phyloP scores from a whole-genome alignment of 2,797 vertebrate genomes.

The Caiman crocodilus region DNA sequence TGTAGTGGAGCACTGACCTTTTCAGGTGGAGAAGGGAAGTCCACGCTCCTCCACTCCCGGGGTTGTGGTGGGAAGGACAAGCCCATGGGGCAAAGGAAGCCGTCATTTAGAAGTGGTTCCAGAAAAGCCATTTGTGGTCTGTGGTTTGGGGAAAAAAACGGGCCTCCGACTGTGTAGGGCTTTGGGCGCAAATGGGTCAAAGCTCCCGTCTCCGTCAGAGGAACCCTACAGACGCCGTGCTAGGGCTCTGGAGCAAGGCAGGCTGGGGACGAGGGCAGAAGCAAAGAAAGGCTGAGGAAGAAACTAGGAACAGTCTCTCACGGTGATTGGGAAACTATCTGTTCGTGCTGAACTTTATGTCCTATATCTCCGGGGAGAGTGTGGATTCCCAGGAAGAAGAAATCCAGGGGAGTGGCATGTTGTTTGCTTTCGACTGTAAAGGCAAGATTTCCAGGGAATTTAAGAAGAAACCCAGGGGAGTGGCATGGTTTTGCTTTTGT shows the following conservation, averaged over 20 bases:
- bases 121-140: not conserved
- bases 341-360: not conserved
- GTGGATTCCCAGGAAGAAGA: not conserved
- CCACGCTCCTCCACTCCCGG: rapidly evolving
- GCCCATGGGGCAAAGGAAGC: not conserved
- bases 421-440: not conserved
- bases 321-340: not conserved
- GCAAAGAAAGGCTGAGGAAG: not conserved
- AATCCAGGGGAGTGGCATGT: not conserved
- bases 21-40: not conserved
- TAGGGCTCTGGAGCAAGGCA: not conserved
- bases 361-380: not conserved
- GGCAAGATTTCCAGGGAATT: not conserved
- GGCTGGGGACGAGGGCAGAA: not conserved
- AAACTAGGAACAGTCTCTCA: not conserved
- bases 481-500: not conserved
- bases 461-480: too few species aligned
- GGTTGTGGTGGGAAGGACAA: not conserved
- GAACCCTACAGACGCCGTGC: not conserved
- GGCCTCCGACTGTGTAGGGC: rapidly evolving
- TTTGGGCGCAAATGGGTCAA: rapidly evolving
- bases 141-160: rapidly evolving
- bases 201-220: not conserved
- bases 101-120: not conserved
- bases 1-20: too few species aligned